Evolutionary conservation across 2,888 invertebrate species (phyloP).

Genomic region (Dryobota labecula): DNA sequence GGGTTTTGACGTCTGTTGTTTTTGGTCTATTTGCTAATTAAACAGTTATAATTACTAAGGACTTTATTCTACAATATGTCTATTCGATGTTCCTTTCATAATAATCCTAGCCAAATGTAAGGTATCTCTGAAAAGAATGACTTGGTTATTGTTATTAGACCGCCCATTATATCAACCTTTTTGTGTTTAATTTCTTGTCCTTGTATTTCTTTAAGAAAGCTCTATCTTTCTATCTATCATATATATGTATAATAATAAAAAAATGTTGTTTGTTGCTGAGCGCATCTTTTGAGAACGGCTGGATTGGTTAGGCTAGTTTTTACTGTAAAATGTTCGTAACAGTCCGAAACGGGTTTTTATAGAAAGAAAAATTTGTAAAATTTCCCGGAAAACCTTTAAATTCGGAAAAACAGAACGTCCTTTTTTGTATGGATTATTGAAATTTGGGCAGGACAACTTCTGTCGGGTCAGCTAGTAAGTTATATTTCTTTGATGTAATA

Average conservation of each 20-base stretch:
- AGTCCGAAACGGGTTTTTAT: too few species aligned
- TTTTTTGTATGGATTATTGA: too few species aligned
- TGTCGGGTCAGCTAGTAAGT: neutral
- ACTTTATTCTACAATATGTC: neutral
- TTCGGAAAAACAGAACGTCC: too few species aligned
- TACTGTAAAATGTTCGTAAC: too few species aligned
- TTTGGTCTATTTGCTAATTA: slow-evolving; percentile 1
- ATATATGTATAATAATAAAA: too few species aligned
- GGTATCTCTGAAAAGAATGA: neutral
- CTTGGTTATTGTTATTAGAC: neutral
- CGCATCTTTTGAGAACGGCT: too few species aligned
- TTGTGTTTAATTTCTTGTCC: neutral
- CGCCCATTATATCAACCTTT: neutral
- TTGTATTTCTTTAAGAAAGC: neutral
- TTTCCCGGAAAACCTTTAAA: too few species aligned
- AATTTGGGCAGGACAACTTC: too few species aligned
- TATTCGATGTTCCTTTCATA: neutral
- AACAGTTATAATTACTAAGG: neutral
- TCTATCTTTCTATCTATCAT: neutral
- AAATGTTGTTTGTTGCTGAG: too few species aligned
- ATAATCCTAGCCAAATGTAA: neutral
- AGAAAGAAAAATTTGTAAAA: too few species aligned
- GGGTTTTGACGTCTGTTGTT: neutral
- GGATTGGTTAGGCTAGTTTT: too few species aligned
- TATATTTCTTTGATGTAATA: neutral